These are phyloP conservation scores for Agapornis roseicollis DNA, from an alignment of 2,113 vertebrate genomes.

Conservation along the genomic window DNA sequence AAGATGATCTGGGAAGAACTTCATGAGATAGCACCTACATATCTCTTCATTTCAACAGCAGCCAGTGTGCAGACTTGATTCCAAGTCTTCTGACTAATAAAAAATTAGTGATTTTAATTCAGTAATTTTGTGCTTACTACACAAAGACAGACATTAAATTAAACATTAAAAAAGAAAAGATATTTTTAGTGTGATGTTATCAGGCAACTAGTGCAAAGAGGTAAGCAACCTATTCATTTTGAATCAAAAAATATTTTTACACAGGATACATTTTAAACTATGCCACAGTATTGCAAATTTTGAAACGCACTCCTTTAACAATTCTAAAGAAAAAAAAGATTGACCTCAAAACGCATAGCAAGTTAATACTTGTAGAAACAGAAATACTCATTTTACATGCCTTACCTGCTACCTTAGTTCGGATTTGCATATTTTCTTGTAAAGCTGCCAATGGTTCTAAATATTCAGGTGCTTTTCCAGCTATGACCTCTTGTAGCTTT, in stretches of 20 bases:
- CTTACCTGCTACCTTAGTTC: slow-evolving; percentile 97
- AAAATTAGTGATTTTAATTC: not conserved
- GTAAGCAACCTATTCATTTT: not conserved
- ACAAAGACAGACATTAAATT: not conserved
- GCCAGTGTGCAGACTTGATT: not conserved
- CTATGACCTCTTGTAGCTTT: slow-evolving; percentile 97
- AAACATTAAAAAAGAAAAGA: not conserved
- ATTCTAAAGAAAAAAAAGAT: not conserved
- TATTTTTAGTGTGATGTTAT: not conserved
- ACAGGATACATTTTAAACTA: not conserved
- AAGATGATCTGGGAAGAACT: not conserved
- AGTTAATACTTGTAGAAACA: not conserved
- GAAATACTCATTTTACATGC: slow-evolving; percentile 47
- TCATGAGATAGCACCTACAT: not conserved
- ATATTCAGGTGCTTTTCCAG: slow-evolving; percentile 96
- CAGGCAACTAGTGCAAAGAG: not conserved
- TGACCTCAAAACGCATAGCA: not conserved
- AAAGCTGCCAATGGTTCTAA: slow-evolving; percentile 95
- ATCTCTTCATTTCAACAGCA: not conserved
- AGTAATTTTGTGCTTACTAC: not conserved
- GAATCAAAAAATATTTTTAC: not conserved
- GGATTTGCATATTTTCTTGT: slow-evolving; percentile 99
- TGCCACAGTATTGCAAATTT: not conserved
- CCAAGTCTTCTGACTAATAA: not conserved
- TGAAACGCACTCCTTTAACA: not conserved